Evolutionary conservation across 2,113 vertebrate species (phyloP).

Genomic region (Setophaga petechia): DNA sequence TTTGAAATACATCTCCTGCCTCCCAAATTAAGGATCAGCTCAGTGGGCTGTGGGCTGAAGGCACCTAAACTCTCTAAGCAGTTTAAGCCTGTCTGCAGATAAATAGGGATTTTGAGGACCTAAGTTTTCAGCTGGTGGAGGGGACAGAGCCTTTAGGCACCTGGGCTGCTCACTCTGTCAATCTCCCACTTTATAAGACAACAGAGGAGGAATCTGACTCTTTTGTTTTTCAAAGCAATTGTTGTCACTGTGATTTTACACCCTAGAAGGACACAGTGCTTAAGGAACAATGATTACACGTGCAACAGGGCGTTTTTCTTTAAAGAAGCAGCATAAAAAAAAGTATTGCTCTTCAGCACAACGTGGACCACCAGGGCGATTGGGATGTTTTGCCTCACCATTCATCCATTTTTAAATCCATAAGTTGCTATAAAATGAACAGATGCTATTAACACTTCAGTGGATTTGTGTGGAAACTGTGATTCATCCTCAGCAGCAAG

Average conservation of each 20-base stretch:
- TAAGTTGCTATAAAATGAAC: constrained; percentile 20
- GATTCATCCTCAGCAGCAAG: constrained; percentile 27
- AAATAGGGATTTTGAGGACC: not conserved
- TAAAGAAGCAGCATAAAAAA: not conserved
- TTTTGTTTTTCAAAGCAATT: not conserved
- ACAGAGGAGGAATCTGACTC: not conserved
- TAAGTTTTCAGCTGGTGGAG: not conserved
- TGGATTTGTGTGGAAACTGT: constrained; percentile 28
- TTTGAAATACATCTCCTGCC: not conserved
- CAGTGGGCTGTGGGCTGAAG: not conserved
- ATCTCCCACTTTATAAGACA: not conserved
- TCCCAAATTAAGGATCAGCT: not conserved
- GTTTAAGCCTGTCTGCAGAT: not conserved
- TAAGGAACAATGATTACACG: not conserved
- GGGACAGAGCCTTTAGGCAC: not conserved
- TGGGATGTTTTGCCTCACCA: not conserved
- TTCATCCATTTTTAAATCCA: constrained; percentile 40
- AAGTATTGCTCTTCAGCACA: not conserved
- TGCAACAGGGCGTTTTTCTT: not conserved
- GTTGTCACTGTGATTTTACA: not conserved
- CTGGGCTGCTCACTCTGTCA: not conserved
- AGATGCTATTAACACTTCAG: constrained; percentile 51
- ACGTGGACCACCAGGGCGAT: not conserved
- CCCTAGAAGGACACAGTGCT: not conserved
- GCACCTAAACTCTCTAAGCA: not conserved